A percentile compares a stretch with the other conserved stretches of the same genome.
Evolutionary conservation across 2,888 invertebrate genomes (phyloP).

Genomic region (Calephelis perditalis): DNA sequence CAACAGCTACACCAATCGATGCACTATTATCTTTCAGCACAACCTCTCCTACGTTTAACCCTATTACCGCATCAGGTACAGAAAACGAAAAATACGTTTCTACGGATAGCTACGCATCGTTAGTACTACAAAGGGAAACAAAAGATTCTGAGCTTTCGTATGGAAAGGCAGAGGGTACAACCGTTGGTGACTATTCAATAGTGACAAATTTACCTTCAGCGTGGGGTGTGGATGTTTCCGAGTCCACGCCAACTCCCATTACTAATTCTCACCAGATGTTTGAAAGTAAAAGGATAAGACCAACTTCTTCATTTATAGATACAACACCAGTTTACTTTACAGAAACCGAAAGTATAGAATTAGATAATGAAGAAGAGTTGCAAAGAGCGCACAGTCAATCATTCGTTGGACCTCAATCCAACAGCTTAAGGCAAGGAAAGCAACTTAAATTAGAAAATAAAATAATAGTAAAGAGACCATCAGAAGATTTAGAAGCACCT

Average conservation of each 20-base stretch:
- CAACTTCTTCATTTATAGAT: constrained; percentile 45
- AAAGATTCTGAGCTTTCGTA: neutral
- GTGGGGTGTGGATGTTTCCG: constrained; percentile 61
- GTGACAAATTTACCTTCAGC: constrained; percentile 64
- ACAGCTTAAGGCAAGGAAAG: constrained; percentile 61
- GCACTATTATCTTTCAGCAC: constrained; percentile 62
- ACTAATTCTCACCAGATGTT: constrained; percentile 48
- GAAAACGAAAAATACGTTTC: constrained; percentile 39
- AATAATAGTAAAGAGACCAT: constrained; percentile 48
- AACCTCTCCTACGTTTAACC: constrained; percentile 57
- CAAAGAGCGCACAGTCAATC: constrained; percentile 85
- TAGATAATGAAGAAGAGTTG: constrained; percentile 80
- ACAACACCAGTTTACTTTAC: constrained; percentile 59
- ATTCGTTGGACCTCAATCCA: constrained; percentile 79
- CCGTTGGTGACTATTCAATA: constrained; percentile 64
- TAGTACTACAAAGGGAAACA: constrained; percentile 48
- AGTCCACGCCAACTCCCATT: constrained; percentile 45
- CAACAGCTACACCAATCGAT: constrained; percentile 41
- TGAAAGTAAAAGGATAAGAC: constrained; percentile 61
- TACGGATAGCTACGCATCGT: constrained; percentile 50
- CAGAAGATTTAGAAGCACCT: constrained; percentile 65
- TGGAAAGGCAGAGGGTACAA: constrained; percentile 58
- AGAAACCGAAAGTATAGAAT: constrained; percentile 60
- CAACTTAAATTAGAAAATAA: constrained; percentile 49
- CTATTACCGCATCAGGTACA: constrained; percentile 44